A percentile compares a stretch with the other conserved stretches of the same genome.
Evolutionary conservation across 2,888 invertebrate species (phyloP).

Genomic region (Mechanitis messenoides): DNA sequence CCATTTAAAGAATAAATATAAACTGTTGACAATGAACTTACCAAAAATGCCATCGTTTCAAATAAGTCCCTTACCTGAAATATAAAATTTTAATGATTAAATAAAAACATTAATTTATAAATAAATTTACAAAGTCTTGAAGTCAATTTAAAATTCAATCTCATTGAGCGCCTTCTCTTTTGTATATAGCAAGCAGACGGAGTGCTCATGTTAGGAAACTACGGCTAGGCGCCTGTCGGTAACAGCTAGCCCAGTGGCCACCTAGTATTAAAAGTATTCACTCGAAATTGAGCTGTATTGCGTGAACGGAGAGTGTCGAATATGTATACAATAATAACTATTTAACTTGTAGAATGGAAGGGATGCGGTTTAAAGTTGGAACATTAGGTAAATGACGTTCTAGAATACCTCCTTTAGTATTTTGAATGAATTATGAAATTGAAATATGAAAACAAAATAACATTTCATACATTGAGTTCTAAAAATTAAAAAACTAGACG

Average conservation of each 20-base stretch:
- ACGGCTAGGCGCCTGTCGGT: slow-evolving; percentile 26
- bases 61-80: slow-evolving; percentile 9
- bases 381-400: slow-evolving; percentile 14
- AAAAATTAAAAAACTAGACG: too few relatives aligned
- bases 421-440: background rate
- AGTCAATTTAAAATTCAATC: slow-evolving; percentile 5
- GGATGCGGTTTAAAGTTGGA: slow-evolving; percentile 15
- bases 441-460: background rate
- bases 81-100: background rate
- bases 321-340: background rate
- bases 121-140: background rate
- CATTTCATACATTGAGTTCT: too few relatives aligned
- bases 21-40: too few relatives aligned
- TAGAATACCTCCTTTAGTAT: background rate
- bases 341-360: slow-evolving; percentile 7
- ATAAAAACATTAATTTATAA: background rate
- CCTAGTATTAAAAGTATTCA: background rate
- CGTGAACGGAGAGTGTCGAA: background rate
- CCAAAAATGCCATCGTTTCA: background rate
- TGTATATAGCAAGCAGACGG: slow-evolving; percentile 35
- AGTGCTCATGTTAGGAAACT: slow-evolving; percentile 20
- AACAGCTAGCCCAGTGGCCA: slow-evolving; percentile 29
- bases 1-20: too few relatives aligned
- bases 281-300: slow-evolving; percentile 4
- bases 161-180: slow-evolving; percentile 38